phyloP scores from a whole-genome alignment of 2,888 invertebrate genomes.

The Morpho helenor region DNA sequence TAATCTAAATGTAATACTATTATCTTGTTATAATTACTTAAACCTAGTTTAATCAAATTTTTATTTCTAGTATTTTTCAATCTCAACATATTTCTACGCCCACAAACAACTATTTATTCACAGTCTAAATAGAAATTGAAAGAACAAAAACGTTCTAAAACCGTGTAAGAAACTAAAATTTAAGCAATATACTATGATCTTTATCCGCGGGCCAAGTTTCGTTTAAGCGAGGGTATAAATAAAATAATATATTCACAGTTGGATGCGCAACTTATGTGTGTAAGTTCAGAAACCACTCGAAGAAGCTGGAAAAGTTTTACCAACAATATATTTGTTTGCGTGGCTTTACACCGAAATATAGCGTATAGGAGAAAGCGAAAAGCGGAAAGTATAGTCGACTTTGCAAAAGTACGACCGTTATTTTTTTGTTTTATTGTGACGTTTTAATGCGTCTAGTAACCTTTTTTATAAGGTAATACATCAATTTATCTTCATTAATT shows the following conservation, averaged over 20 bases:
- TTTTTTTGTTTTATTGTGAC: too few relatives aligned
- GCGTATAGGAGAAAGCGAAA: slow-evolving; percentile 21
- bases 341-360: slow-evolving; percentile 34
- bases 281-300: slow-evolving; percentile 72
- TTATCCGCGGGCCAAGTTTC: slow-evolving; percentile 32
- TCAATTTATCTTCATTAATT: too few relatives aligned
- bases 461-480: too few relatives aligned
- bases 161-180: slow-evolving; percentile 10
- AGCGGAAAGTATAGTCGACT: slow-evolving; percentile 2
- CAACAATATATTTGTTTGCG: slow-evolving; percentile 72
- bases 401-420: too few relatives aligned
- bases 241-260: slow-evolving; percentile 58
- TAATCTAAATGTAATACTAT: too few relatives aligned
- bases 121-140: too few relatives aligned
- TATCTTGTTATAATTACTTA: too few relatives aligned
- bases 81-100: too few relatives aligned
- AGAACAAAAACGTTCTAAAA: neutral
- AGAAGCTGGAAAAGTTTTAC: slow-evolving; percentile 60
- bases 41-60: too few relatives aligned
- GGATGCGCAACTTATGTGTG: slow-evolving; percentile 68
- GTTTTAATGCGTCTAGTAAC: too few relatives aligned
- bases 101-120: too few relatives aligned
- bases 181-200: slow-evolving; percentile 17
- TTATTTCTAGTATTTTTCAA: too few relatives aligned
- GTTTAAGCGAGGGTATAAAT: slow-evolving; percentile 38